Conservation (phyloP, 1,140 invertebrate species). For the Diorhabda sublineata region DNA sequence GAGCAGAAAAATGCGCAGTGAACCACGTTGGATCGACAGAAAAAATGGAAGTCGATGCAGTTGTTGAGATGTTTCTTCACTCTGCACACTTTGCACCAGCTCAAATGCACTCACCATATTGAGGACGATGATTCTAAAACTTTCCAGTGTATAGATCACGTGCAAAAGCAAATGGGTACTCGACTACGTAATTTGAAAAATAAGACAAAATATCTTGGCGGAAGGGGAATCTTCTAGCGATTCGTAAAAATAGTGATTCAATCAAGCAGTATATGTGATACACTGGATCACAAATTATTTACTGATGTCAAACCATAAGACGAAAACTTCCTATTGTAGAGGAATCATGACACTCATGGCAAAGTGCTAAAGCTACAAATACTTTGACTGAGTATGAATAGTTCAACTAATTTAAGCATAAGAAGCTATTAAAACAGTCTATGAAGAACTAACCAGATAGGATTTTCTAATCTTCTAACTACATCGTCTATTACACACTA, state of each 20-base stretch:
- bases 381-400: constrained; percentile 26
- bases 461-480: constrained; percentile 22
- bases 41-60: constrained; percentile 24
- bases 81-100: constrained; percentile 5
- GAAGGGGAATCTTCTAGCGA: constrained; percentile 28
- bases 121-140: constrained; percentile 35
- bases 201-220: constrained; percentile 6
- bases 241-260: constrained; percentile 35
- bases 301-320: constrained; percentile 38
- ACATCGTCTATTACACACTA: constrained; percentile 28
- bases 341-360: constrained; percentile 38
- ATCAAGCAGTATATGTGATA: constrained; percentile 39
- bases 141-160: constrained; percentile 32
- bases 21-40: constrained; percentile 30
- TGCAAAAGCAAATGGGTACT: constrained; percentile 35
- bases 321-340: constrained; percentile 25
- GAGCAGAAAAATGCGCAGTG: constrained; percentile 17
- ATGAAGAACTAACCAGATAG: constrained; percentile 27
- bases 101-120: constrained; percentile 33
- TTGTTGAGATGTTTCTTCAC: constrained; percentile 9
- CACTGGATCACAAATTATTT: constrained; percentile 39
- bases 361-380: constrained; percentile 30
- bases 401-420: background rate
- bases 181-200: constrained; percentile 26
- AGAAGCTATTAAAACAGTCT: constrained; percentile 30